Conservation (phyloP, 1,140 invertebrate genomes). For the Drosophila rufa region DNA sequence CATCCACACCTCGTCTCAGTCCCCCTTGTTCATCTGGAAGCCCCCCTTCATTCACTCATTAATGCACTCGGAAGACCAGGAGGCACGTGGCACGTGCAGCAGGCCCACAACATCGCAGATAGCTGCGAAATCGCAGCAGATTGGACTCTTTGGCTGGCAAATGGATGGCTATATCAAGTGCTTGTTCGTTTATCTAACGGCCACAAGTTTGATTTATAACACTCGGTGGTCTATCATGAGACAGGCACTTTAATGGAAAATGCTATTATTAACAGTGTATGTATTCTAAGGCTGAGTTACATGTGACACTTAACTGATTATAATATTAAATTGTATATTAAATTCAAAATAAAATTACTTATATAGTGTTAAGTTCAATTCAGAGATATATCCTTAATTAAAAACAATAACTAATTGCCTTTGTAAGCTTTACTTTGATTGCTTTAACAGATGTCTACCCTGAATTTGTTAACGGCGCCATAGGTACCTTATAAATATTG, state of each 20-base stretch:
- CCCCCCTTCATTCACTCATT: slow-evolving; percentile 7
- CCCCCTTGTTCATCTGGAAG: background rate
- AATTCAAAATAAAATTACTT: too few species aligned
- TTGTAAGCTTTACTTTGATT: background rate
- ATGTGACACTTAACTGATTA: background rate
- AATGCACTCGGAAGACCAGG: slow-evolving; percentile 21
- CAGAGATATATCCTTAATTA: background rate
- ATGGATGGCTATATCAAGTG: slow-evolving; percentile 41
- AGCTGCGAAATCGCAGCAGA: slow-evolving; percentile 25
- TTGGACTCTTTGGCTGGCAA: slow-evolving; percentile 30
- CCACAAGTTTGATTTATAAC: slow-evolving; percentile 6
- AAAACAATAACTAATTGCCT: background rate
- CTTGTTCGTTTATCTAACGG: slow-evolving; percentile 8
- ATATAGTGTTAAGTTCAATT: background rate
- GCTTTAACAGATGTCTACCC: background rate
- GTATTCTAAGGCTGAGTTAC: too few species aligned
- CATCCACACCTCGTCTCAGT: slow-evolving; percentile 32
- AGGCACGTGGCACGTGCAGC: slow-evolving; percentile 43
- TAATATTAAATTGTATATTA: background rate
- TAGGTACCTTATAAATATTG: background rate
- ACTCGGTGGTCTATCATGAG: slow-evolving; percentile 1
- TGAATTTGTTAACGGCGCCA: background rate
- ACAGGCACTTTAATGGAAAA: background rate
- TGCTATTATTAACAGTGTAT: background rate
- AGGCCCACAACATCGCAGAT: slow-evolving; percentile 25